These are phyloP conservation scores for Xenentodon cancila DNA, from an alignment of 2,797 vertebrate species.

Conservation along the genomic window DNA sequence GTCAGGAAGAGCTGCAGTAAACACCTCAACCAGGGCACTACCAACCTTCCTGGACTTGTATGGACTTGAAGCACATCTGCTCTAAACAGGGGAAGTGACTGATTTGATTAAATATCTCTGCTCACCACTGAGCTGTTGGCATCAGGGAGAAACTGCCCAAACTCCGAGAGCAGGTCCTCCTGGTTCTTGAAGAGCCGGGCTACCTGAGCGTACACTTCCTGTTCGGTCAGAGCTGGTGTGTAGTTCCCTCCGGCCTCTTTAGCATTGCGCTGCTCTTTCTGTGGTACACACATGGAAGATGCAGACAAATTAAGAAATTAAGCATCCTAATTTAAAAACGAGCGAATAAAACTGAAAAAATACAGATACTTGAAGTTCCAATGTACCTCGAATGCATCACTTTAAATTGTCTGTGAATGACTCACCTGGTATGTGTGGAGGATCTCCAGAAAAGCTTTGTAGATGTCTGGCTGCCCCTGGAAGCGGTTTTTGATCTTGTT, in stretches of 20 bases:
- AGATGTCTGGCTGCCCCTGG: conserved; percentile 98
- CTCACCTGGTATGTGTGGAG: conserved; percentile 97
- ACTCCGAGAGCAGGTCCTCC: conserved; percentile 96
- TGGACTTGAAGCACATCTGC: too few species aligned
- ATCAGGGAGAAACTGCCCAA: conserved; percentile 97
- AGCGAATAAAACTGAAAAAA: too few species aligned
- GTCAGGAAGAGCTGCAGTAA: too few species aligned
- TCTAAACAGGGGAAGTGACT: too few species aligned
- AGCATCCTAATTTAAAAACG: too few species aligned
- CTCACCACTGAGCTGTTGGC: conserved; percentile 98
- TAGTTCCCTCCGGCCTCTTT: conserved; percentile 99
- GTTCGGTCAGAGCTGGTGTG: conserved; percentile 94
- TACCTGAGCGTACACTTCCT: conserved; percentile 98
- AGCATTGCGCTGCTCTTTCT: conserved; percentile 99
- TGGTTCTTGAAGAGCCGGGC: conserved; percentile 99
- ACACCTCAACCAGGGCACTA: too few species aligned
- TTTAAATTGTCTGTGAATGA: not conserved
- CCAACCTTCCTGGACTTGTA: too few species aligned
- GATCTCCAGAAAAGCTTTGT: conserved; percentile 98
- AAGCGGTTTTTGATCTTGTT: conserved; percentile 99
- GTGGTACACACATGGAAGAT: not conserved
- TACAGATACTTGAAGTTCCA: too few species aligned
- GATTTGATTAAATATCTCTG: not conserved
- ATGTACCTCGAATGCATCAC: too few species aligned
- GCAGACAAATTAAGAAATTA: not conserved